These are phyloP conservation scores for Tinea semifulvella DNA, from an alignment of 2,888 invertebrate genomes.

Conservation along the genomic window DNA sequence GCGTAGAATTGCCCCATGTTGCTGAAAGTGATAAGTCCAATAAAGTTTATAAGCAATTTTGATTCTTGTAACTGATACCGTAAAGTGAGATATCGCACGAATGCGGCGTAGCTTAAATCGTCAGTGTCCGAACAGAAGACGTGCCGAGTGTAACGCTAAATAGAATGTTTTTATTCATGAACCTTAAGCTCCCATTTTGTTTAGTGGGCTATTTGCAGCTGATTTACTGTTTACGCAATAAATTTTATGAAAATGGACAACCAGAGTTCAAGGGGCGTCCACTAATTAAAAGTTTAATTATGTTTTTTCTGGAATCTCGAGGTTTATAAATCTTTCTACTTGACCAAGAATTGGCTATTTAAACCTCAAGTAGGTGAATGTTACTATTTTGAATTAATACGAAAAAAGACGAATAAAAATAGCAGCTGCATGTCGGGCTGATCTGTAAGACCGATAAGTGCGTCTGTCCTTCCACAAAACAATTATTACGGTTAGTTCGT, in stretches of 20 bases:
- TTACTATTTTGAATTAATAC: conserved; percentile 15
- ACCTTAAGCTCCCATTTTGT: conserved; percentile 57
- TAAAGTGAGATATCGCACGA: conserved; percentile 34
- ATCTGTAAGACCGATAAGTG: conserved; percentile 33
- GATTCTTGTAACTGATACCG: conserved; percentile 33
- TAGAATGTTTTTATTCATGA: conserved; percentile 67
- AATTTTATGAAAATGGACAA: conserved; percentile 42
- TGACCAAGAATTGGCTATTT: neutral
- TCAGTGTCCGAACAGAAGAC: conserved; percentile 37
- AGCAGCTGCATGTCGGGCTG: conserved; percentile 44
- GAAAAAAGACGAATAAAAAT: conserved; percentile 36
- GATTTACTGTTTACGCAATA: conserved; percentile 59
- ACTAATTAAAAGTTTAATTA: conserved; percentile 5
- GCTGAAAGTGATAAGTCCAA: conserved; percentile 43
- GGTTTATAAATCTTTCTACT: neutral
- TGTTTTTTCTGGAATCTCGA: neutral
- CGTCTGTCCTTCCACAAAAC: conserved; percentile 55
- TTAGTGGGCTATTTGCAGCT: conserved; percentile 56
- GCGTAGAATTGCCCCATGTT: conserved; percentile 55
- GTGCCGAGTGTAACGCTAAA: conserved; percentile 57
- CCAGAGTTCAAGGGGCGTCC: neutral
- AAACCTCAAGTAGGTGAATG: neutral
- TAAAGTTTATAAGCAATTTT: conserved; percentile 41
- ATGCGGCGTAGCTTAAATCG: conserved; percentile 22
- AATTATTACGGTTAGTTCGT: conserved; percentile 45